Percentiles rank a stretch among this genome's conserved stretches.
phyloP scores from a whole-genome alignment of 2,113 vertebrate genomes.

The Rhinolophus sinicus region DNA sequence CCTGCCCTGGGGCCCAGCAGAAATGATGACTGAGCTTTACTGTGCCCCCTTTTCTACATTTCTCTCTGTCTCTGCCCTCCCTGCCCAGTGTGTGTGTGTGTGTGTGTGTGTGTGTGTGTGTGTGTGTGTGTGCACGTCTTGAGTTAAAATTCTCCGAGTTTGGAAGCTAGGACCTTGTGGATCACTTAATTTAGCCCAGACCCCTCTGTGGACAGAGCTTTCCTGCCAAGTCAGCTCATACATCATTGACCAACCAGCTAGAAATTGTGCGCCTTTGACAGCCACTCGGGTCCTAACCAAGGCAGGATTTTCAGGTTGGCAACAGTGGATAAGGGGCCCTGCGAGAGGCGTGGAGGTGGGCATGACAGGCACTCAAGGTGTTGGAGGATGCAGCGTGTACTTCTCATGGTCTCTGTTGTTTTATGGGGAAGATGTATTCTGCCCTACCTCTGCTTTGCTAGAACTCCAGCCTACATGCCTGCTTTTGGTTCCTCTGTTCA shows the following conservation, averaged over 20 bases:
- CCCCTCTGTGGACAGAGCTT: not conserved
- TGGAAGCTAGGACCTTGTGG: not conserved
- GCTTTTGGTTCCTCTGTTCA: not conserved
- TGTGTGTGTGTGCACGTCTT: not conserved
- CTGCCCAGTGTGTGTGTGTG: not conserved
- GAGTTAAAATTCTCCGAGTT: not conserved
- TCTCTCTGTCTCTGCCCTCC: not conserved
- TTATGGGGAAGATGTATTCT: not conserved
- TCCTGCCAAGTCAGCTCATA: not conserved
- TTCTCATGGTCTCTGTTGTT: not conserved
- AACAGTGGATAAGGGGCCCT: not conserved
- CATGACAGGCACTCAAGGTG: not conserved
- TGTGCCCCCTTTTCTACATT: not conserved
- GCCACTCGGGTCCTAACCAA: not conserved
- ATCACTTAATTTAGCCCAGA: not conserved
- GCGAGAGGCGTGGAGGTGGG: not conserved
- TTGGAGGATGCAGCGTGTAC: not conserved
- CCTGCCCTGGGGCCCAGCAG: not conserved
- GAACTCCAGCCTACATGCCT: not conserved
- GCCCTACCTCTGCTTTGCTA: not conserved
- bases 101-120: fast-evolving
- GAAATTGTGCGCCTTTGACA: not conserved
- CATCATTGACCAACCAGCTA: not conserved
- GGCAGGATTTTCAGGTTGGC: not conserved
- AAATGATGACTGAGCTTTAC: not conserved